Evolutionary conservation across 2,797 vertebrate genomes (phyloP).

Genomic region (Eleutherodactylus coqui): DNA sequence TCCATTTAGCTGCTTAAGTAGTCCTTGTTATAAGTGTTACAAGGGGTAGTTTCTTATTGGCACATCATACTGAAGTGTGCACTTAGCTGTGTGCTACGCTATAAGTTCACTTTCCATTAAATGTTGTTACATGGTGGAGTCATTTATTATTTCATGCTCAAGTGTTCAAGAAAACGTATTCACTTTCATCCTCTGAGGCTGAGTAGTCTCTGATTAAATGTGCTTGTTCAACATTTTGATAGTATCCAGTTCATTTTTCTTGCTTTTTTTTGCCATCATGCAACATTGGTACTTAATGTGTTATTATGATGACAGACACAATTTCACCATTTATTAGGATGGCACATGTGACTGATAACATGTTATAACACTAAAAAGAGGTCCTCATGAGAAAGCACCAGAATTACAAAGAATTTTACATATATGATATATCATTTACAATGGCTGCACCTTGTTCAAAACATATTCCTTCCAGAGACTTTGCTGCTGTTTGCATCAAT

Average conservation of each 20-base stretch:
- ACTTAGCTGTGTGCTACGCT: conserved; percentile 32
- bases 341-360: not conserved
- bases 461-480: not conserved
- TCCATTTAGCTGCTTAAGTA: not conserved
- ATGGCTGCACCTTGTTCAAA: not conserved
- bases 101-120: conserved; percentile 57
- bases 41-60: conserved; percentile 16
- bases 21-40: conserved; percentile 30
- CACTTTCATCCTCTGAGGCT: conserved; percentile 60
- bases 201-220: conserved; percentile 52
- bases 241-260: conserved; percentile 51
- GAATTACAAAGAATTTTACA: not conserved
- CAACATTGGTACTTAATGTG: conserved; percentile 31
- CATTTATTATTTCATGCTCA: conserved; percentile 61
- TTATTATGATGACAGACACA: conserved; percentile 42
- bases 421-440: not conserved
- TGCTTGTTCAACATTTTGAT: conserved; percentile 58
- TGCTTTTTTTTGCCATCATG: conserved; percentile 41
- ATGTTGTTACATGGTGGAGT: conserved; percentile 37
- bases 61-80: conserved; percentile 20
- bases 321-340: conserved; percentile 23
- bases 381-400: not conserved
- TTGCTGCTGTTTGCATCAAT: not conserved
- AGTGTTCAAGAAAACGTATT: conserved; percentile 61
- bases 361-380: not conserved